Base-by-base conservation (phyloP, 2,797 vertebrate genomes). In the Lates japonicus region DNA sequence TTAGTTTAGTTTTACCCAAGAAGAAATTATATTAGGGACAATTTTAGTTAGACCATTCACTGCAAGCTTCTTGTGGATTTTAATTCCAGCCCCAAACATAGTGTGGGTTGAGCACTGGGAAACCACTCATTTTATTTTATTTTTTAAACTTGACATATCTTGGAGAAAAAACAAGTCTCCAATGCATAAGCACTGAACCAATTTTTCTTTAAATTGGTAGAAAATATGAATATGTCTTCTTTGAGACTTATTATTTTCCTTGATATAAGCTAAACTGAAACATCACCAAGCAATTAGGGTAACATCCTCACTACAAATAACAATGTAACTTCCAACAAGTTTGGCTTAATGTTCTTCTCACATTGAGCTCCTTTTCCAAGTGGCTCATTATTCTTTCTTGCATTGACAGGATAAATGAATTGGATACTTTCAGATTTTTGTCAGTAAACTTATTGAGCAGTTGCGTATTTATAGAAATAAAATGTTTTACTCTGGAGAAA, bases 401-500 rank as follows among this genome's bases (percentile, higher is more conserved):
- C 46, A 55, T 67, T 62, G n/a, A 72, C 48, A n/a, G 46, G 37
- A 70, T 78, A 80, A 85, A 79, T 79, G 6, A 74, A 83, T 77
- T 35, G n/a, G 52, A 10, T 42, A 5, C 42, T n/a, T 75, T n/a
- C n/a, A n/a, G n/a, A 52, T n/a, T 59, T 78, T 85, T 70, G 35
- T 59, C 33, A 31, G 35, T 51, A 39, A 72, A 85, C 55, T 44
- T 80, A 25, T 84, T 76, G 60, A 82, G 54, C 72, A 80, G 72
- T 87, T 55, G 55, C 11, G 55, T 83, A 65, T 76, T 87, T 91
- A 84, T 89, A 70, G 76, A 81, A 83, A 63, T 46, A 52, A 61
- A 87, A 86, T 71, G 51, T 76, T 82, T 91, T 35, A 89, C 82
- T 88, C 83, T 74, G 60, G 79, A 77, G 80, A 70, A 83, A 89